Conservation (phyloP, 2,888 invertebrate genomes). For the Cotesia congregata region DNA sequence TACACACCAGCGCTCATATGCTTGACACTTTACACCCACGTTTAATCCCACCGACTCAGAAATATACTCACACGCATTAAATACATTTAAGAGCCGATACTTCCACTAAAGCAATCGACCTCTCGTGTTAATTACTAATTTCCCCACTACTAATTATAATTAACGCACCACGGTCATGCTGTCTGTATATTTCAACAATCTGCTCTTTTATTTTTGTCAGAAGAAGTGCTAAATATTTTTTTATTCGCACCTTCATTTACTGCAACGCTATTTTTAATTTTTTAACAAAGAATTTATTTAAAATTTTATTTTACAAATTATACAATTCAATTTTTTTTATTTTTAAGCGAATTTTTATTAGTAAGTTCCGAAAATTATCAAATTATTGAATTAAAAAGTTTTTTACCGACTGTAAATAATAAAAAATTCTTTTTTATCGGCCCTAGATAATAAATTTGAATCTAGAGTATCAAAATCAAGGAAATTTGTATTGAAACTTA, state of each 20-base stretch:
- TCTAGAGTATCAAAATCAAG: too few relatives aligned
- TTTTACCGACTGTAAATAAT: too few relatives aligned
- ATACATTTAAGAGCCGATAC: conserved; percentile 31
- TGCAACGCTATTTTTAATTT: too few relatives aligned
- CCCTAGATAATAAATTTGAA: too few relatives aligned
- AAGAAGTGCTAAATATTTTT: conserved; percentile 28
- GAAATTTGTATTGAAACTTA: too few relatives aligned
- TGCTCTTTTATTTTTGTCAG: background rate
- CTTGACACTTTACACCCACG: conserved; percentile 3
- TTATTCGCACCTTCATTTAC: background rate
- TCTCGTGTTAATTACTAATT: conserved; percentile 69
- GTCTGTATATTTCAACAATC: conserved; percentile 13
- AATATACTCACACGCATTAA: background rate
- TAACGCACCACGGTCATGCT: conserved; percentile 63
- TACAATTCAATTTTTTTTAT: too few relatives aligned
- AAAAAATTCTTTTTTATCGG: too few relatives aligned
- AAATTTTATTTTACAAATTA: too few relatives aligned
- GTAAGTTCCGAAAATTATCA: too few relatives aligned
- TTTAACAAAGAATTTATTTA: too few relatives aligned
- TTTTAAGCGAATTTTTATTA: too few relatives aligned
- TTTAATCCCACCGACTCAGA: background rate
- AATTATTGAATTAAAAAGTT: too few relatives aligned
- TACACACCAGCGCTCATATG: background rate
- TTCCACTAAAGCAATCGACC: conserved; percentile 49
- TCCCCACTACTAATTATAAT: conserved; percentile 69